Evolutionary conservation across 2,888 invertebrate species (phyloP), one percentile per base, ranked within the genome.

Genomic region (Melinopterus prodromus): DNA sequence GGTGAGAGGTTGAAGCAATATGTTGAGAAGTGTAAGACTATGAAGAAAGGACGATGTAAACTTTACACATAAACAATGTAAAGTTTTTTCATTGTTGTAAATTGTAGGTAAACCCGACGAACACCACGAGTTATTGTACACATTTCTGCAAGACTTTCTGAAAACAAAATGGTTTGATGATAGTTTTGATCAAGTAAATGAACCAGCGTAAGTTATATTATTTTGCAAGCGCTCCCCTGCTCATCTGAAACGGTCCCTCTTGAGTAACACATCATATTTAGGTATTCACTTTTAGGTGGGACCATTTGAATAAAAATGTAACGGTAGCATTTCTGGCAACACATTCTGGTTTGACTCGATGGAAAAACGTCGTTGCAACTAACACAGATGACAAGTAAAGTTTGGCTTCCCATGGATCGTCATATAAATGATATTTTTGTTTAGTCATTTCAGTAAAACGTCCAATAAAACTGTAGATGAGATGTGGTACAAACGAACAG

Each of bases 401-500:
- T 69, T 16, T 35, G 70, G n/a, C 35, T 75, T 26, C 15, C 2
- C 78, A 38, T 77, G 36, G 71, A 69, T 16, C 4, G 14, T 79
- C 53, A 71, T 37, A 12, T 75, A 78, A 69, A n/a, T 12, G 37
- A 69, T 79, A 35, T 77, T 72, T 76, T 79, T 78, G 38, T 85
- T 88, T 86, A 94, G 94, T 77, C 92, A 92, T 84, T 96, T 96
- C 86, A 94, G 94, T 78, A 92, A 93, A 83, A 90, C 92, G 80
- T 93, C 95, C 88, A 93, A 93, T 3, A 91, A 93, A 71, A 93
- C 97, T 0, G 96, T 95, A 76, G 97, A 97, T 87, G 97, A 97
- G 88, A 92, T 95, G 74, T 97, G 96, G 96, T 97, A 97, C 88
- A 94, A 94, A 81, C 92, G 97, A 16, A 95, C 97, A 0, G 96